These are phyloP conservation scores for Clarias batrachus DNA, from an alignment of 2,113 vertebrate genomes.

Conservation along the genomic window DNA sequence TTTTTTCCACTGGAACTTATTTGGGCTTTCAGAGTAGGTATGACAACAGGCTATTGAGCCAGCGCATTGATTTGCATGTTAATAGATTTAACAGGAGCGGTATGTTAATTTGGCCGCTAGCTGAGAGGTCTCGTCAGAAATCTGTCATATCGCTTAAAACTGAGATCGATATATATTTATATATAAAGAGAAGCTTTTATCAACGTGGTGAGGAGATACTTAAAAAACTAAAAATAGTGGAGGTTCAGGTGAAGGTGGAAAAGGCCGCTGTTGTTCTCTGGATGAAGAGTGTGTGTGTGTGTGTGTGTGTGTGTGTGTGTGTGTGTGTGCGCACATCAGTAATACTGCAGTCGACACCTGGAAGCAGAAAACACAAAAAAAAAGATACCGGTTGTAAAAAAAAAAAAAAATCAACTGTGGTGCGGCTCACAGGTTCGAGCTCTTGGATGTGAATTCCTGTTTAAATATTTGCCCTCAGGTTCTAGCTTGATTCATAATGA, in stretches of 20 bases:
- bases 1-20: constrained; percentile 73
- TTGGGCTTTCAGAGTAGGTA: constrained; percentile 79
- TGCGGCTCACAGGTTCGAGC: not conserved
- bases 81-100: constrained; percentile 68
- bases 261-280: constrained; percentile 30
- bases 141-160: constrained; percentile 63
- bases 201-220: constrained; percentile 64
- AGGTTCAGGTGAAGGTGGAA: constrained; percentile 53
- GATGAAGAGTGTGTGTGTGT: constrained; percentile 2
- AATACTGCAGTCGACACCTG: constrained; percentile 21
- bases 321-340: not conserved
- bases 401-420: not conserved
- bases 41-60: constrained; percentile 75
- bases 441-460: not conserved
- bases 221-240: constrained; percentile 68
- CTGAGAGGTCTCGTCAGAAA: constrained; percentile 59
- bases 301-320: not conserved
- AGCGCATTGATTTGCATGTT: constrained; percentile 78
- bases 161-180: constrained; percentile 52
- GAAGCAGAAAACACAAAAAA: constrained; percentile 6
- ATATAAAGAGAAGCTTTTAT: constrained; percentile 64
- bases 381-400: not conserved
- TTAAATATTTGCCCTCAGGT: not conserved
- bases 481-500: not conserved
- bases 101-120: constrained; percentile 69